Evolutionary conservation across 1,140 invertebrate genomes (phyloP), one percentile per base, ranked within the genome.

Genomic region (Ceratina australensis): DNA sequence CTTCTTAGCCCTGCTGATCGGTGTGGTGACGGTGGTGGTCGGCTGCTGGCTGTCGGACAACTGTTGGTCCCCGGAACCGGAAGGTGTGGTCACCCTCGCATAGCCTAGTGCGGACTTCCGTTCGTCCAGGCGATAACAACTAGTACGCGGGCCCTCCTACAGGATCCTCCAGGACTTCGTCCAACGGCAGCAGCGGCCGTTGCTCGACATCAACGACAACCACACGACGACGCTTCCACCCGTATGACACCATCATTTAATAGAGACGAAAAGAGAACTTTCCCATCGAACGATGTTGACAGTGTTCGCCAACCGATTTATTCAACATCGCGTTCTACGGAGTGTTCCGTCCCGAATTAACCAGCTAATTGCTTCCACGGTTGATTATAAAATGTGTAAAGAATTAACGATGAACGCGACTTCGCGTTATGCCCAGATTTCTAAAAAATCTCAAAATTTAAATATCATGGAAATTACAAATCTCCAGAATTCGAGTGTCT

Each of bases 1-100:
- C 88, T 94, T 95, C 81, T 86, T 95, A 79, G 95, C 95, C 1
- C 89, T 95, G 66, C 92, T 95, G 80, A 95, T 95, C 82, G 95
- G 95, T 12, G 93, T 95, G 85, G 93, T 95, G 80, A 95, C 95
- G 13, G 95, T 95, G 52, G 94, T 95, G 78, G 94, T 95, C 79
- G 95, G 95, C 66, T 95, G 95, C 90, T 95, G 95, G 95, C 91
- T 95, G 52, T 95, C 94, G 2, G 95, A 95, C 93, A 95, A 95
- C 91, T 95, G 95, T 88, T 95, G 95, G 95, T 95, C 95, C 60
- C 95, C 95, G 64, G 95, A 95, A 85, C 95, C 95, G 20, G 95
- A 95, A 84, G 94, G 94, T 71, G 90, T 93, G 61, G 89, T 94
- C 74, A 94, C 94, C 63, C 93, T 94, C 84, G 94, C 95, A 89